phyloP scores from a whole-genome alignment of 2,113 vertebrate species.

The Periophthalmodon schlosseri region DNA sequence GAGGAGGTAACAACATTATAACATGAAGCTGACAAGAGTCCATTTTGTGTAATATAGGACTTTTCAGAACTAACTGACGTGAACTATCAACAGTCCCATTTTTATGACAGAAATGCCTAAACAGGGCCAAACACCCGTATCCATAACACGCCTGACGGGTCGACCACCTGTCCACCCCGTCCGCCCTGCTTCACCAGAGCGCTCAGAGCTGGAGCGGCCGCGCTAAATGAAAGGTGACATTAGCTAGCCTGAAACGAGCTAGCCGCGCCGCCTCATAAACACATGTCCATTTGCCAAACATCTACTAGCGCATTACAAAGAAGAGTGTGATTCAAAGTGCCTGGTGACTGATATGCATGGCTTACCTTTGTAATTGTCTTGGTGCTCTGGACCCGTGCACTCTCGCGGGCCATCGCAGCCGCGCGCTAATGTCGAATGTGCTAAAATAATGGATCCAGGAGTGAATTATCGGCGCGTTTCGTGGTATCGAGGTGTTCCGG shows the following conservation, averaged over 20 bases:
- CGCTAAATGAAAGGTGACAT: slow-evolving; percentile 62
- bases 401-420: slow-evolving; percentile 69
- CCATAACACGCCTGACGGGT: background rate
- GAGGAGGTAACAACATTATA: too few species aligned
- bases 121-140: background rate
- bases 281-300: slow-evolving; percentile 63
- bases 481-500: slow-evolving; percentile 46
- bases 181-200: slow-evolving; percentile 8
- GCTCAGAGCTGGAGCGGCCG: slow-evolving; percentile 24
- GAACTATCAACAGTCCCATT: background rate
- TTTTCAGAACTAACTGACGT: too few species aligned
- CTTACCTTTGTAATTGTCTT: slow-evolving; percentile 81
- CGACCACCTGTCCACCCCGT: background rate
- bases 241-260: slow-evolving; percentile 42
- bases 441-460: slow-evolving; percentile 77
- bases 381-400: slow-evolving; percentile 75
- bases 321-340: slow-evolving; percentile 67
- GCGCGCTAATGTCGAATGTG: slow-evolving; percentile 69
- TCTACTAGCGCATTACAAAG: slow-evolving; percentile 49
- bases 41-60: too few species aligned
- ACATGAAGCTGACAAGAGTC: too few species aligned
- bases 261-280: slow-evolving; percentile 60
- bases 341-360: slow-evolving; percentile 81
- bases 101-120: background rate
- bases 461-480: slow-evolving; percentile 77